These are phyloP conservation scores for Cheilosia vernalis DNA, from an alignment of 2,888 invertebrate species.

Conservation along the genomic window DNA sequence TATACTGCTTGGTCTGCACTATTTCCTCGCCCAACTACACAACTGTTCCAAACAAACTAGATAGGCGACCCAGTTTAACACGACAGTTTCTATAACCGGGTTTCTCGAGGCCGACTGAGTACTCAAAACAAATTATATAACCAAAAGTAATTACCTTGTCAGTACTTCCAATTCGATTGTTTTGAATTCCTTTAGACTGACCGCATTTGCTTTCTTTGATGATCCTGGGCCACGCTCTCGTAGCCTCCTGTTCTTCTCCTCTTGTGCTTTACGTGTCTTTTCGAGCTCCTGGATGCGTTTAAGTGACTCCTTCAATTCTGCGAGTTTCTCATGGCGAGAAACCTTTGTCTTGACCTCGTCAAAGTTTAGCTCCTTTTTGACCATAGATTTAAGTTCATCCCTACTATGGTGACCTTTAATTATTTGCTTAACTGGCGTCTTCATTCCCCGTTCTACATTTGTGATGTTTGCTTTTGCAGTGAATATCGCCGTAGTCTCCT, in stretches of 20 bases:
- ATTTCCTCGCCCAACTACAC: conserved; percentile 29
- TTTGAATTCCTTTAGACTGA: conserved; percentile 88
- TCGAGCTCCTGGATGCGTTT: conserved; percentile 87
- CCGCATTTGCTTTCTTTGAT: conserved; percentile 72
- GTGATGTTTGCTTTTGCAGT: conserved; percentile 78
- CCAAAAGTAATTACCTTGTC: conserved; percentile 85
- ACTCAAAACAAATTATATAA: conserved; percentile 39
- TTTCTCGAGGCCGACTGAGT: conserved; percentile 49
- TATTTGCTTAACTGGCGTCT: conserved; percentile 81
- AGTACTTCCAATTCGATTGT: conserved; percentile 91
- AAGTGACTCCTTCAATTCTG: conserved; percentile 88
- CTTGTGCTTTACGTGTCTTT: conserved; percentile 85
- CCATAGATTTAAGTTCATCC: conserved; percentile 83
- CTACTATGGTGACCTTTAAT: conserved; percentile 82
- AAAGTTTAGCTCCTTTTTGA: conserved; percentile 87
- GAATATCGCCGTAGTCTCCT: conserved; percentile 76
- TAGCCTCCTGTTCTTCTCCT: conserved; percentile 80
- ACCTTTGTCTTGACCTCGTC: conserved; percentile 89
- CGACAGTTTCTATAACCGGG: conserved; percentile 55
- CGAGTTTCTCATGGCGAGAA: conserved; percentile 87
- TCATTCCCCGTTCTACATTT: conserved; percentile 79
- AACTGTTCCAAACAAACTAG: conserved; percentile 28
- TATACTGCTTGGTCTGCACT: conserved; percentile 55
- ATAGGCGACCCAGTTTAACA: conserved; percentile 59
- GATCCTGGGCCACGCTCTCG: conserved; percentile 78